Base-by-base conservation (phyloP, 2,797 vertebrate genomes). In the Falco berigora region DNA sequence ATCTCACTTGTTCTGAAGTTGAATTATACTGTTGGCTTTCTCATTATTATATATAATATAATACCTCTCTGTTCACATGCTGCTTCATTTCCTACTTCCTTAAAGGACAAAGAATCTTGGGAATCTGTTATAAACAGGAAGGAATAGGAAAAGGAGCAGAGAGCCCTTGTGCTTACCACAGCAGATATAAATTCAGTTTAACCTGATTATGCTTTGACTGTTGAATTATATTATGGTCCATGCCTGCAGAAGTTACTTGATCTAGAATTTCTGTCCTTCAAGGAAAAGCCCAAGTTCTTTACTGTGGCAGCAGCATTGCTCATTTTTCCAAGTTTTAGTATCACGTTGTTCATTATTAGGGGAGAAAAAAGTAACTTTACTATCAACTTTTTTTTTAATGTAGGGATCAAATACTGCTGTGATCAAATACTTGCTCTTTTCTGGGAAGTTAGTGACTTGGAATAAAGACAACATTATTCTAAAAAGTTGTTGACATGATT, bases 51-150 rank as follows among this genome's bases (percentile, higher is more conserved):
- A 5, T 74, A 32, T 38, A 71, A 6, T 56, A 17, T 61, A 46
- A 40, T 80, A 92, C 8, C 14, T 63, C 34, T 86, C 30, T 90
- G 6, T 63, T 92, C 52, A 71, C 9, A 3, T 52, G 36, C 18
- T 64, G 12, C 75, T 92, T 92, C 19, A n/a, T 83, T 93, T 96
- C 82, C 86, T 90, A n/a, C 49, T 96, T 88, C 53, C 34, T 14
- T 66, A 50, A 47, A 90, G 66, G 76, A 90, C 76, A 93, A 80
- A 75, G 63, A 18, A 21, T 20, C 46, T 53, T 3, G 6, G 49
- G 68, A 81, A 86, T 58, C 73, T 90, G 49, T 32, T 72, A 50
- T 3, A 53, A 96, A 91, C 46, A 86, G 82, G 88, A 74, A 87
- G 86, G 56, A 71, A 42, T 14, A 56, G 32, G 61, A 64, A 68